Evolutionary conservation across 2,797 vertebrate species (phyloP).

Genomic region (Potorous gilbertii): DNA sequence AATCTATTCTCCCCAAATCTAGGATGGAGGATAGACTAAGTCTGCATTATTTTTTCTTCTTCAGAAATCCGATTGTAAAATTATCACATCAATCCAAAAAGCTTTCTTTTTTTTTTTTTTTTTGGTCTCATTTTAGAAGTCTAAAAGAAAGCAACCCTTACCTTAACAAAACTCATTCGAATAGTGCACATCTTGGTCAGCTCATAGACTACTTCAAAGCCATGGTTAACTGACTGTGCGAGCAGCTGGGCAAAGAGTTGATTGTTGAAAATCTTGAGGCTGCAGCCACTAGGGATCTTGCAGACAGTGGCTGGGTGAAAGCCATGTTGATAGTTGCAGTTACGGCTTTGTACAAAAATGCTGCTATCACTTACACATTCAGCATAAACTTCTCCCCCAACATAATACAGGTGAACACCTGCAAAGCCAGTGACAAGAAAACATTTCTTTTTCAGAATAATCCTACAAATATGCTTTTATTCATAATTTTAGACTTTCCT

Average conservation of each 20-base stretch:
- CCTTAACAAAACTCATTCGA: constrained; percentile 99
- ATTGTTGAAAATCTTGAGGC: constrained; percentile 99
- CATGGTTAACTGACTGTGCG: constrained; percentile 97
- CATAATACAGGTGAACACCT: constrained; percentile 98
- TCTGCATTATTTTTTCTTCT: background rate
- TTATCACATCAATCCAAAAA: background rate
- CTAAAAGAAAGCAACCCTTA: constrained; percentile 78
- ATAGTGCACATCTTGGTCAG: constrained; percentile 99
- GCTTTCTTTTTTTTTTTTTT: background rate
- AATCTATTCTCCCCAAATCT: background rate
- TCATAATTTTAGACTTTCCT: background rate
- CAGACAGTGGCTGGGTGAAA: constrained; percentile 98
- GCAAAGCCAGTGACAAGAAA: constrained; percentile 7
- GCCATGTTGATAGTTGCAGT: constrained; percentile 99
- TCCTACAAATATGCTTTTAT: background rate
- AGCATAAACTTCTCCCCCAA: constrained; percentile 97
- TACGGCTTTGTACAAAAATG: constrained; percentile 98
- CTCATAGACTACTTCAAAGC: constrained; percentile 98
- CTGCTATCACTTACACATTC: constrained; percentile 99
- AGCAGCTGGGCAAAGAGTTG: constrained; percentile 98
- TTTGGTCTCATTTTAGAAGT: background rate
- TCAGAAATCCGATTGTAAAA: background rate
- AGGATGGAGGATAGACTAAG: background rate
- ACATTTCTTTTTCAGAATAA: background rate
- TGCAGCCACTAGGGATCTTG: constrained; percentile 99